These are phyloP conservation scores for Atta cephalotes DNA, from an alignment of 1,140 invertebrate genomes.

Conservation along the genomic window DNA sequence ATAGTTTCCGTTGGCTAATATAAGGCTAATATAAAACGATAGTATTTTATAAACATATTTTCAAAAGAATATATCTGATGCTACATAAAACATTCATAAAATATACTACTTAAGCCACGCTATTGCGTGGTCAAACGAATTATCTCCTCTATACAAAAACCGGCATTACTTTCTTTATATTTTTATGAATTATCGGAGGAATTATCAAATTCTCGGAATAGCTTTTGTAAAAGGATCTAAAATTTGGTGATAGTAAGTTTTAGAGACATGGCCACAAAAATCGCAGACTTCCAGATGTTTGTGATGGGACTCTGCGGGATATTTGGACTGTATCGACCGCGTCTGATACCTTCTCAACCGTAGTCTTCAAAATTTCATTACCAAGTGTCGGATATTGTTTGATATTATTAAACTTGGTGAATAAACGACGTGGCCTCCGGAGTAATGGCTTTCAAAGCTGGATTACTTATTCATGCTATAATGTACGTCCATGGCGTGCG, in stretches of 20 bases:
- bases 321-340: conserved; percentile 1
- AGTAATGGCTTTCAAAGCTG: conserved; percentile 44
- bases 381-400: conserved; percentile 20
- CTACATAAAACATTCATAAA: neutral
- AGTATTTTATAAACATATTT: neutral
- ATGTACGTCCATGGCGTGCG: neutral
- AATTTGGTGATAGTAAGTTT: conserved; percentile 5
- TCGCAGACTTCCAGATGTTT: neutral
- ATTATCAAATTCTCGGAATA: neutral
- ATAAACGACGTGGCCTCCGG: conserved; percentile 28
- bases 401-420: conserved; percentile 24
- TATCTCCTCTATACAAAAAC: neutral
- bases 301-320: neutral
- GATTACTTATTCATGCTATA: conserved; percentile 48
- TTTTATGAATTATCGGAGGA: neutral
- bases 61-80: neutral
- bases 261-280: neutral
- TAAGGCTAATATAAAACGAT: neutral
- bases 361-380: conserved; percentile 23
- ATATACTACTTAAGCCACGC: neutral
- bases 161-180: neutral
- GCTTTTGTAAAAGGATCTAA: neutral
- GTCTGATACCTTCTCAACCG: neutral
- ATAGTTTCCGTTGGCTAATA: neutral
- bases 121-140: neutral